Evolutionary conservation across 2,113 vertebrate species (phyloP).

Genomic region (Ctenodactylus gundi): DNA sequence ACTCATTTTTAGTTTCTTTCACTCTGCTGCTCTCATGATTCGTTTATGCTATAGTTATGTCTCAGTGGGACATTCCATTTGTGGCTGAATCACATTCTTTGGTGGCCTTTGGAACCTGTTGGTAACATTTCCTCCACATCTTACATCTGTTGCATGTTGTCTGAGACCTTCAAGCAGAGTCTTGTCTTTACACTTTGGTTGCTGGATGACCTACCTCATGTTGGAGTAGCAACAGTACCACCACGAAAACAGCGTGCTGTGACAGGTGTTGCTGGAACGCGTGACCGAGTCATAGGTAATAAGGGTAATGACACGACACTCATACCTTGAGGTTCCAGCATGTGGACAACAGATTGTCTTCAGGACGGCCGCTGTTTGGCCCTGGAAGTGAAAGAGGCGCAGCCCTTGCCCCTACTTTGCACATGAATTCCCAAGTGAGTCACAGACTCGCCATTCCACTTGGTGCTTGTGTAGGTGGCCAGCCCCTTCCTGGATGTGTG

Average conservation of each 20-base stretch:
- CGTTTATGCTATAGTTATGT: rapidly evolving
- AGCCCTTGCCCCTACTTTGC: neutral
- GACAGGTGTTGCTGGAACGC: conserved; percentile 10
- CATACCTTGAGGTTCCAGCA: neutral
- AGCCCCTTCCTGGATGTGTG: neutral
- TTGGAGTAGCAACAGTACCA: neutral
- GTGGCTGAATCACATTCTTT: rapidly evolving
- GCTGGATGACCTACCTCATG: neutral
- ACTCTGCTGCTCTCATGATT: neutral
- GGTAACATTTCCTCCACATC: rapidly evolving
- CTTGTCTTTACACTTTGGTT: neutral
- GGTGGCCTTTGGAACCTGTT: rapidly evolving
- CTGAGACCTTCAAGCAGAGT: neutral
- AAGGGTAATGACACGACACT: neutral
- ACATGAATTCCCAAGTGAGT: neutral
- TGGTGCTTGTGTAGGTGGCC: neutral
- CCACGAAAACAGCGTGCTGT: neutral
- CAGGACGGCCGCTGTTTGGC: neutral
- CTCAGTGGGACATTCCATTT: neutral
- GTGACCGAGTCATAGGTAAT: neutral
- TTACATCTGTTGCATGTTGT: neutral
- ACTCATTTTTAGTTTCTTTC: neutral
- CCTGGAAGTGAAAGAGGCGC: neutral
- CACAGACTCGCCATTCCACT: neutral
- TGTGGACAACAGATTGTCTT: neutral